phyloP scores from a whole-genome alignment of 1,140 invertebrate genomes.

The Augochlora pura region DNA sequence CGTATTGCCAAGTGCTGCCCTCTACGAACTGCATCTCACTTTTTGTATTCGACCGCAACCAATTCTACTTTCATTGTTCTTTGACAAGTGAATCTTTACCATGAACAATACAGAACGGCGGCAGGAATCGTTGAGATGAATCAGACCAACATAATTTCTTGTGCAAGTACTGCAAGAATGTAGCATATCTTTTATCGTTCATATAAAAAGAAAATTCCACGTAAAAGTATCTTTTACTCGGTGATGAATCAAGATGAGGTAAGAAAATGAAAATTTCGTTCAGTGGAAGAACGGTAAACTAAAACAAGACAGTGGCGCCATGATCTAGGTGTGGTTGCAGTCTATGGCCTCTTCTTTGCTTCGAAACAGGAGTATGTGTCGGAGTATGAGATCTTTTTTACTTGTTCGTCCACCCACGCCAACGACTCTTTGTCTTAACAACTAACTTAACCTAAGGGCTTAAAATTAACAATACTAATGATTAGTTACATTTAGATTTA shows the following conservation, averaged over 20 bases:
- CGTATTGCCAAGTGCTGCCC: constrained; percentile 26
- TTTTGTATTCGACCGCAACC: constrained; percentile 22
- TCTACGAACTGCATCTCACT: constrained; percentile 5
- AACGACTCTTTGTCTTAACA: too few relatives aligned
- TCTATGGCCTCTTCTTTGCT: constrained; percentile 33
- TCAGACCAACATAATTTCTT: neutral
- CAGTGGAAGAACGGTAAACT: neutral
- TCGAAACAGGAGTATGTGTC: constrained; percentile 28
- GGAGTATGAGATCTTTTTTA: too few relatives aligned
- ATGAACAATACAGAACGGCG: neutral
- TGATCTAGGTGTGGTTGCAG: constrained; percentile 2
- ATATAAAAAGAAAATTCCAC: too few relatives aligned
- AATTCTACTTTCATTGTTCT: constrained; percentile 17
- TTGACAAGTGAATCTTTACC: constrained; percentile 8
- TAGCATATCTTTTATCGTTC: neutral
- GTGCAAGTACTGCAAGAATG: neutral
- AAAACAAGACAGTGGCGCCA: neutral
- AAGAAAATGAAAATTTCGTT: neutral
- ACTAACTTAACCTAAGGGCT: too few relatives aligned
- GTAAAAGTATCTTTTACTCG: neutral
- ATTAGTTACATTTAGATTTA: too few relatives aligned
- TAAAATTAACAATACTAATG: too few relatives aligned
- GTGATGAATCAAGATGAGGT: neutral
- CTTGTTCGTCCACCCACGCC: too few relatives aligned
- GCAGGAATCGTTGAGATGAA: neutral